These are phyloP conservation scores for Sminthurinus signatus DNA, from an alignment of 1,140 invertebrate genomes.

Conservation along the genomic window DNA sequence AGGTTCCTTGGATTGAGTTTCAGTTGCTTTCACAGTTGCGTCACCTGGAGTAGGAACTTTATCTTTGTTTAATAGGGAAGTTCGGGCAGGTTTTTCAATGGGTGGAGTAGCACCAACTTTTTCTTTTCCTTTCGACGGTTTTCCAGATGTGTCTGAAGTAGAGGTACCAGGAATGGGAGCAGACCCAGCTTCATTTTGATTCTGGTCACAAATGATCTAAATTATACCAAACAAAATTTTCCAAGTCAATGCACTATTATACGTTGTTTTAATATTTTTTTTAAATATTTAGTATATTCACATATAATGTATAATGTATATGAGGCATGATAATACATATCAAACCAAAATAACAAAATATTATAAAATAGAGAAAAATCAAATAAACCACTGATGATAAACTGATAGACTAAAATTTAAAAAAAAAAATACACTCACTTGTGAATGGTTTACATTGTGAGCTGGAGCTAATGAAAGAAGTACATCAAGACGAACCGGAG, in stretches of 20 bases:
- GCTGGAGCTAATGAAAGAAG: slow-evolving; percentile 74
- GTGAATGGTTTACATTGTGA: slow-evolving; percentile 25
- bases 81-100: not conserved
- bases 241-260: too few relatives aligned
- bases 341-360: too few relatives aligned
- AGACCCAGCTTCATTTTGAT: not conserved
- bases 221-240: too few relatives aligned
- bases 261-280: too few relatives aligned
- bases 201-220: not conserved
- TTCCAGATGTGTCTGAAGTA: too few relatives aligned
- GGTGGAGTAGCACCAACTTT: not conserved
- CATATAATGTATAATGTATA: too few relatives aligned
- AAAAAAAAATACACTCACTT: too few relatives aligned
- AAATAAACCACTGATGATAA: too few relatives aligned
- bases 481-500: slow-evolving; percentile 78
- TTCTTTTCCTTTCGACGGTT: slow-evolving; percentile 5
- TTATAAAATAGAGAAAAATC: too few relatives aligned
- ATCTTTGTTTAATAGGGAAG: slow-evolving; percentile 54
- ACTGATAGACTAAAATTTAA: slow-evolving; percentile 11
- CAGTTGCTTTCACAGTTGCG: not conserved
- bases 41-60: not conserved
- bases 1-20: slow-evolving; percentile 38
- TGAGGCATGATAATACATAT: too few relatives aligned
- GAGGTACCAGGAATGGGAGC: not conserved
- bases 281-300: too few relatives aligned